Conservation (phyloP, 2,797 vertebrate species). For the Tauraco hartlaubi region DNA sequence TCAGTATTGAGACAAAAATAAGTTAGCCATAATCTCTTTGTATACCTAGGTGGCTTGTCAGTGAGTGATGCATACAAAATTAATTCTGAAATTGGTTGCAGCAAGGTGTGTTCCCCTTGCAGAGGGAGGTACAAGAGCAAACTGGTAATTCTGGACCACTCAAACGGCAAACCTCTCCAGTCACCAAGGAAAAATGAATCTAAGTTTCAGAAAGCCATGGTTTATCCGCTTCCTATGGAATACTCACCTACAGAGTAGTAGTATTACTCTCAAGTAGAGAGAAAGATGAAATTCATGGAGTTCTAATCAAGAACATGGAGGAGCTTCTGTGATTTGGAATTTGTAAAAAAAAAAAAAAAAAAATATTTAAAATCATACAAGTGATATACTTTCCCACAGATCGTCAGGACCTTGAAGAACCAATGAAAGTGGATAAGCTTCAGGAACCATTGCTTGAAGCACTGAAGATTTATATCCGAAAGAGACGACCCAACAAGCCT, state of each 20-base stretch:
- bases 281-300: neutral
- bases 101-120: neutral
- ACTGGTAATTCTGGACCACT: neutral
- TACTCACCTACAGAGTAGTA: neutral
- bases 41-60: neutral
- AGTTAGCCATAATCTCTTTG: neutral
- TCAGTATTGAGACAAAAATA: neutral
- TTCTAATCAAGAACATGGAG: neutral
- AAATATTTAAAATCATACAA: neutral
- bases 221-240: neutral
- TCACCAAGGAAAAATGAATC: neutral
- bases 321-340: neutral
- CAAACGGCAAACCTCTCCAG: neutral
- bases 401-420: conserved; percentile 94
- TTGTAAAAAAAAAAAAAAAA: neutral
- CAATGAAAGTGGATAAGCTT: conserved; percentile 95
- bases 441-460: conserved; percentile 95
- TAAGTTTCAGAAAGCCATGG: neutral
- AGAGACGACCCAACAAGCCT: conserved; percentile 93
- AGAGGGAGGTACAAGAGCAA: neutral
- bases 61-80: neutral
- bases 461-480: conserved; percentile 94
- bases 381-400: conserved; percentile 76
- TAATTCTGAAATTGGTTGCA: neutral
- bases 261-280: neutral